These are phyloP conservation scores for Amia ocellicauda DNA, from an alignment of 2,113 vertebrate genomes.

Conservation along the genomic window DNA sequence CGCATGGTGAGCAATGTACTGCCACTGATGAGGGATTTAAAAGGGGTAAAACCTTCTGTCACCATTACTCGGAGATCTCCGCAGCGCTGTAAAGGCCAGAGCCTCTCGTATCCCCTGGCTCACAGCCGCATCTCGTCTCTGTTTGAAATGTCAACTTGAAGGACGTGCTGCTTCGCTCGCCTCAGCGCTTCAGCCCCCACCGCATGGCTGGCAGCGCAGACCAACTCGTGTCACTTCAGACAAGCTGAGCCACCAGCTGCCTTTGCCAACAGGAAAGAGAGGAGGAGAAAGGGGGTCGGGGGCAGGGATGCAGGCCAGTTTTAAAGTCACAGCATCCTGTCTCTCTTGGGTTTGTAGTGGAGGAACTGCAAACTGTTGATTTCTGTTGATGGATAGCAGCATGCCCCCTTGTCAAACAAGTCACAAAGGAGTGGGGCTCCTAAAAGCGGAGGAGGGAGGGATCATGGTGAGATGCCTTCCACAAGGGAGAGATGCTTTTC, in stretches of 20 bases:
- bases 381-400: too few species aligned
- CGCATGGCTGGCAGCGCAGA: too few species aligned
- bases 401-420: too few species aligned
- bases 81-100: not conserved
- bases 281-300: not conserved
- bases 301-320: too few species aligned
- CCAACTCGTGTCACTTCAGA: not conserved
- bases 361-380: too few species aligned
- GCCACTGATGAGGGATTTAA: not conserved
- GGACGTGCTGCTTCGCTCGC: not conserved
- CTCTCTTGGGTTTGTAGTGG: too few species aligned
- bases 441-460: too few species aligned
- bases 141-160: constrained; percentile 5
- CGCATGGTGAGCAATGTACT: not conserved
- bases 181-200: not conserved
- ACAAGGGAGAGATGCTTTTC: too few species aligned
- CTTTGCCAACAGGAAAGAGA: constrained; percentile 29
- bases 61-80: not conserved
- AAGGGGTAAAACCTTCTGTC: not conserved
- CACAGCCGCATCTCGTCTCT: not conserved
- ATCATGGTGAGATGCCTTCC: too few species aligned
- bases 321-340: too few species aligned
- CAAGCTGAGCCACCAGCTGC: constrained; percentile 3
- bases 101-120: constrained; percentile 2
- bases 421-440: too few species aligned